Evolutionary conservation across 1,140 invertebrate genomes (phyloP), one percentile per base, ranked within the genome.

Genomic region (Ostrea edulis): DNA sequence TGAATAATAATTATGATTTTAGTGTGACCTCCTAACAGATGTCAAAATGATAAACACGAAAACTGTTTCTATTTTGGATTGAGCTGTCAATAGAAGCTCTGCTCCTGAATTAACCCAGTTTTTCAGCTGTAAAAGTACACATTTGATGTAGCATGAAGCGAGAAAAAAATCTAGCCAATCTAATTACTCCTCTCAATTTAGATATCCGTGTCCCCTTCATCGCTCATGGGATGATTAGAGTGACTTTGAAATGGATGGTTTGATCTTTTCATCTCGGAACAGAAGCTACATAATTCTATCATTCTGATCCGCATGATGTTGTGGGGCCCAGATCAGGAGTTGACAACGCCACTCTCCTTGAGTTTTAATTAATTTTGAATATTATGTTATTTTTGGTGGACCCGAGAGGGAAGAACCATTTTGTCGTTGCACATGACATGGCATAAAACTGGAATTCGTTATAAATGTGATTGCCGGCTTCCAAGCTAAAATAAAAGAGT

Each of bases 71-170:
- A 77, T 77, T 77, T 77, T 77, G 3, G 68, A 77, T 9, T 35
- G 8, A 22, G 29, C 29, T 35, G 68, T 77, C 68, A 77, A 77
- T 77, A 25, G 68, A 77, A 12, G 25, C 12, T 62, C 58, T 29
- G 68, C 68, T 17, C 35, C 68, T 77, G 68, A 77, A 77, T 77
- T 77, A 77, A 77, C 68, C 68, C 8, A 77, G 68, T 77, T 77
- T 77, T 35, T 77, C 68, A 77, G 29, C 22, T 29, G 68, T 77
- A 77, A 77, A 77, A 77, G 68, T 77, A 25, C 68, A 35, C 65
- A 25, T 71, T 71, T 71, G 22, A 71, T 77, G 68, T 25, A 68
- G n/a, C 65, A 68, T 68, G 54, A 55, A 55, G 54, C 54, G 17
- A 55, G 68, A 17, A 77, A 77, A 77, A 77, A 77, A 77, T 29